These are phyloP conservation scores for Petromus typicus DNA, from an alignment of 2,113 vertebrate genomes.

Conservation along the genomic window DNA sequence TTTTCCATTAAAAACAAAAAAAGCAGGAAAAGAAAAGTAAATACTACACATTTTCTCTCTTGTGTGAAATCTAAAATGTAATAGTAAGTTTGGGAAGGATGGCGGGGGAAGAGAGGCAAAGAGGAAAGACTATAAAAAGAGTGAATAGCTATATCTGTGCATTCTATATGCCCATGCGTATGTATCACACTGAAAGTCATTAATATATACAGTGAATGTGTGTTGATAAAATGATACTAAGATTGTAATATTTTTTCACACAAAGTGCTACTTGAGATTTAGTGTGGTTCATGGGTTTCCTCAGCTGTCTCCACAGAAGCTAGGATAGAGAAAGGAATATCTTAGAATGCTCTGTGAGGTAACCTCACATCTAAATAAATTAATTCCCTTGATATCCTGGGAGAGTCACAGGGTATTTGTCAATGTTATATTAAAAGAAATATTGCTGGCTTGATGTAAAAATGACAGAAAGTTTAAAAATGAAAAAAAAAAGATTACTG, in stretches of 20 bases:
- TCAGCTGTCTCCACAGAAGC: not conserved
- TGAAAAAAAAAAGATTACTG: not conserved
- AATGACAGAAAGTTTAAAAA: not conserved
- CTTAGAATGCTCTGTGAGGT: not conserved
- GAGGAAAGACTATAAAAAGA: not conserved
- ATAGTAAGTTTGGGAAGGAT: not conserved
- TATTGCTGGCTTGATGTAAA: not conserved
- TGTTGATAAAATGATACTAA: not conserved
- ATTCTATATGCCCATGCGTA: not conserved
- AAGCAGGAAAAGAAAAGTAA: not conserved
- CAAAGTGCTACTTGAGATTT: not conserved
- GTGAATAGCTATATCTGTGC: not conserved
- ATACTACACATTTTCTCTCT: not conserved
- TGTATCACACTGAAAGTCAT: not conserved
- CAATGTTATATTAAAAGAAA: not conserved
- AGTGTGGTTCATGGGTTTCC: no score
- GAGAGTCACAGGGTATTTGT: not conserved
- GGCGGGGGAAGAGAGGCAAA: accelerated
- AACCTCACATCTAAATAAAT: not conserved
- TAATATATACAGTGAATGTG: not conserved
- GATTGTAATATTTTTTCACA: not conserved
- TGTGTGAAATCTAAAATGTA: not conserved
- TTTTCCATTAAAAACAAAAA: not conserved
- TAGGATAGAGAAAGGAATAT: not conserved
- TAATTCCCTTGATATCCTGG: no score